Percentiles rank a stretch among this genome's conserved stretches.
Evolutionary conservation across 2,888 invertebrate species (phyloP).

Genomic region (Lasioglossum pauxillum): DNA sequence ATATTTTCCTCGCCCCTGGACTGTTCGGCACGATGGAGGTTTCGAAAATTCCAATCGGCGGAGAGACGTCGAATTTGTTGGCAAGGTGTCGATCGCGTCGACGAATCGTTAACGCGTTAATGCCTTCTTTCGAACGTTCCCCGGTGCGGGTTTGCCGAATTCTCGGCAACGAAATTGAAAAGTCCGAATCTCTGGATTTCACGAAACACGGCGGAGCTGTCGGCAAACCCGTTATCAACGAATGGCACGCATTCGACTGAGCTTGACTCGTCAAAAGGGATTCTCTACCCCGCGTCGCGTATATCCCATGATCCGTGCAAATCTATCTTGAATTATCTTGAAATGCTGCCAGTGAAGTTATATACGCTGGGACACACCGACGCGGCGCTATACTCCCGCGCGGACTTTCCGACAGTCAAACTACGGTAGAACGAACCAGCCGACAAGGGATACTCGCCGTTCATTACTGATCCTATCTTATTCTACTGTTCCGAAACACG

Average conservation of each 20-base stretch:
- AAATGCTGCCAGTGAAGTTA: constrained; percentile 68
- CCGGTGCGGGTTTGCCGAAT: constrained; percentile 7
- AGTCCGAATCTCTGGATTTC: constrained; percentile 72
- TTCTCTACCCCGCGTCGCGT: constrained; percentile 63
- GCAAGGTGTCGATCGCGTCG: constrained; percentile 28
- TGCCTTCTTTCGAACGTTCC: constrained; percentile 46
- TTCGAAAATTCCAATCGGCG: background rate
- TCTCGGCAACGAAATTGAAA: constrained; percentile 67
- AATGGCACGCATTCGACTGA: constrained; percentile 76
- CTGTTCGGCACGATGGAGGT: background rate
- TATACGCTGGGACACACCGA: constrained; percentile 30
- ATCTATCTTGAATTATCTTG: constrained; percentile 73
- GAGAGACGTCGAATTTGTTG: background rate
- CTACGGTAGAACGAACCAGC: constrained; percentile 44
- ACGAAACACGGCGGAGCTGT: constrained; percentile 70
- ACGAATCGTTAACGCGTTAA: constrained; percentile 52
- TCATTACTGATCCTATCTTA: constrained; percentile 21
- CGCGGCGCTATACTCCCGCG: background rate
- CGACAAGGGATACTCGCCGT: background rate
- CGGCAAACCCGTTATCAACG: constrained; percentile 73
- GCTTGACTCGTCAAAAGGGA: constrained; percentile 77
- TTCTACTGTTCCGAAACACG: background rate
- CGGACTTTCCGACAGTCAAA: constrained; percentile 30
- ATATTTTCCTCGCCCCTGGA: background rate
- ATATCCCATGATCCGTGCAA: constrained; percentile 73